These are phyloP conservation scores for Onchidella celtica DNA, from an alignment of 2,888 invertebrate species.

Conservation along the genomic window DNA sequence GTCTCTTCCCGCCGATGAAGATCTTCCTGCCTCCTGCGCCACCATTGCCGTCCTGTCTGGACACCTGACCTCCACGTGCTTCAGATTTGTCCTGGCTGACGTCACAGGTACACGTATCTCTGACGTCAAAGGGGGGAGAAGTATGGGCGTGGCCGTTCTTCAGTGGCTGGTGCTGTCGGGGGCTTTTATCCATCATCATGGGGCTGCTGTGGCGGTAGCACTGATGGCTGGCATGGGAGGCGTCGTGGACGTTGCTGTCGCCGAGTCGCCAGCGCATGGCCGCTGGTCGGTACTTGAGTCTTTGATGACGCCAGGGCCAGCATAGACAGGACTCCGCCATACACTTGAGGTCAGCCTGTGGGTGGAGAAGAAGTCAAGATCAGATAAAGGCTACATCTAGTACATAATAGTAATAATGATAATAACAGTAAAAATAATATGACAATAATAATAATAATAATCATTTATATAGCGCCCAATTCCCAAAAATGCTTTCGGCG, in stretches of 20 bases:
- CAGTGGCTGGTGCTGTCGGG: neutral
- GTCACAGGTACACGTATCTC: neutral
- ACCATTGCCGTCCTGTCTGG: neutral
- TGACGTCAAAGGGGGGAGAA: neutral
- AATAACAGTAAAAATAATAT: too few species aligned
- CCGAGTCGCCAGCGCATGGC: constrained; percentile 41
- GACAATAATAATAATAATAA: too few species aligned
- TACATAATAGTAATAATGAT: too few species aligned
- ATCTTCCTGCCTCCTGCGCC: neutral
- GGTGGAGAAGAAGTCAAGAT: neutral
- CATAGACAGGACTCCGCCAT: constrained; percentile 14
- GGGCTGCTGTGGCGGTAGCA: neutral
- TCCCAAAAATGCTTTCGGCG: too few species aligned
- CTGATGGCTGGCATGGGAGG: neutral
- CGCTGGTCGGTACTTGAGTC: constrained; percentile 28
- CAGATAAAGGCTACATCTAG: too few species aligned
- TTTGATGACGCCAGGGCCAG: neutral
- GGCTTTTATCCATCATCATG: neutral
- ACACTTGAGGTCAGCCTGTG: constrained; percentile 16
- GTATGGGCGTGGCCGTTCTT: constrained; percentile 12
- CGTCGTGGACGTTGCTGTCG: constrained; percentile 28
- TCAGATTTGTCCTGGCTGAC: neutral
- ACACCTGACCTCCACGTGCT: neutral
- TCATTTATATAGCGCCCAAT: too few species aligned
- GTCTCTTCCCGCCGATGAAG: constrained; percentile 15